Percentiles rank a stretch among this genome's conserved stretches.
phyloP scores from a whole-genome alignment of 2,113 vertebrate genomes.

The Mandrillus leucophaeus region DNA sequence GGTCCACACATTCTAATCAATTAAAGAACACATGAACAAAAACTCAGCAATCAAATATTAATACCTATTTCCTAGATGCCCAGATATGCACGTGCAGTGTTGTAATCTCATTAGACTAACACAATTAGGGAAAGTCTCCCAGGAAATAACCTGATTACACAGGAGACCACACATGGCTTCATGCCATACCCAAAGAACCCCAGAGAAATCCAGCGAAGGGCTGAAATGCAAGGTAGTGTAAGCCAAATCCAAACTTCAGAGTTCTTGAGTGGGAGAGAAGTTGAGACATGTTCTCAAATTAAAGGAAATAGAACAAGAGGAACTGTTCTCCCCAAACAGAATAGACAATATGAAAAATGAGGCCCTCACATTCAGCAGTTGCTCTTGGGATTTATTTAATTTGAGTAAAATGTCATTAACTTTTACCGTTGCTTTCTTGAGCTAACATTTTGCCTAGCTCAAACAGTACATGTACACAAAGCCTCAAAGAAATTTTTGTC shows the following conservation, averaged over 20 bases:
- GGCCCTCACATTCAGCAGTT: not conserved
- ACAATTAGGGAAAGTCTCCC: not conserved
- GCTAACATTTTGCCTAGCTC: not conserved
- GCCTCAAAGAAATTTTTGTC: constrained; percentile 66
- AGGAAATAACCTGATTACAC: not conserved
- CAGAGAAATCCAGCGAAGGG: not conserved
- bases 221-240: not conserved
- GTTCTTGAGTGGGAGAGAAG: not conserved
- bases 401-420: not conserved
- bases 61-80: not conserved
- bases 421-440: not conserved
- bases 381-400: not conserved
- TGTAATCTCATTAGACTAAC: not conserved
- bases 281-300: not conserved
- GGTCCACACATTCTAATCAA: not conserved
- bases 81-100: not conserved
- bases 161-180: not conserved
- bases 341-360: not conserved
- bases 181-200: not conserved
- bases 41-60: not conserved
- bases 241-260: not conserved
- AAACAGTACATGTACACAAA: not conserved
- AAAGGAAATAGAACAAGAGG: not conserved
- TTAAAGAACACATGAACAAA: not conserved
- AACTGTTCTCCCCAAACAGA: not conserved